Percentiles rank a stretch among this genome's conserved stretches.
Conservation (phyloP, 2,888 invertebrate species). For the Caenorhabditis sulstoni region DNA sequence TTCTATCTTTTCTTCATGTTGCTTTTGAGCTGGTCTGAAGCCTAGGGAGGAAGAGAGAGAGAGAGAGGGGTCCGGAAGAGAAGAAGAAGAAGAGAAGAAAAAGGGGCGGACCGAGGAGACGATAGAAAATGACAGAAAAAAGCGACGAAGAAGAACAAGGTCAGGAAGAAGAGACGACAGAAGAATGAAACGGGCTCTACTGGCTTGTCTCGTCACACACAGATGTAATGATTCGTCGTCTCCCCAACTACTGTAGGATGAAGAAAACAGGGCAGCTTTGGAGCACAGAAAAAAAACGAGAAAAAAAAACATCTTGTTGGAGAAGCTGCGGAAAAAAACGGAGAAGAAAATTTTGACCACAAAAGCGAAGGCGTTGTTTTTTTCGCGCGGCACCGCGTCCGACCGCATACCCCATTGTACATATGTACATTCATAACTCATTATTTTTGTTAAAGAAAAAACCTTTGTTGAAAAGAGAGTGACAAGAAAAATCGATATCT, state of each 20-base stretch:
- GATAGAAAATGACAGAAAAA: constrained; percentile 17
- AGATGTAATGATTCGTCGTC: constrained; percentile 1
- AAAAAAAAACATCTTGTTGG: constrained; percentile 28
- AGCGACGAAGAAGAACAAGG: constrained; percentile 28
- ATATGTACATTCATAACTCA: constrained; percentile 57
- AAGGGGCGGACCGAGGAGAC: constrained; percentile 14
- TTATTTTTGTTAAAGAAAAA: constrained; percentile 41
- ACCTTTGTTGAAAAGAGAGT: not conserved
- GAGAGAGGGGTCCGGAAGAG: not conserved
- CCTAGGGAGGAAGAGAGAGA: constrained; percentile 21
- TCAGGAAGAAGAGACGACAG: constrained; percentile 17
- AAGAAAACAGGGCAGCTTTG: constrained; percentile 8
- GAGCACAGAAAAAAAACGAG: constrained; percentile 12
- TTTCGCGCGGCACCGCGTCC: constrained; percentile 15
- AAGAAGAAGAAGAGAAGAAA: constrained; percentile 10
- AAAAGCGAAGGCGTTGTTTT: constrained; percentile 30
- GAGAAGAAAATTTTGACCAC: constrained; percentile 14
- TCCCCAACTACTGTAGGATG: constrained; percentile 23
- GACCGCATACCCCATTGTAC: constrained; percentile 26
- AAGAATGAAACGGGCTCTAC: not conserved
- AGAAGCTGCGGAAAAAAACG: not conserved
- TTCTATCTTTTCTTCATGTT: constrained; percentile 55
- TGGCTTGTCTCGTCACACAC: constrained; percentile 3
- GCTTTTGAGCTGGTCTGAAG: constrained; percentile 50
- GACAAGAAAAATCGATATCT: constrained; percentile 22